Evolutionary conservation across 2,113 vertebrate species (phyloP).

Genomic region (Pogona vitticeps): DNA sequence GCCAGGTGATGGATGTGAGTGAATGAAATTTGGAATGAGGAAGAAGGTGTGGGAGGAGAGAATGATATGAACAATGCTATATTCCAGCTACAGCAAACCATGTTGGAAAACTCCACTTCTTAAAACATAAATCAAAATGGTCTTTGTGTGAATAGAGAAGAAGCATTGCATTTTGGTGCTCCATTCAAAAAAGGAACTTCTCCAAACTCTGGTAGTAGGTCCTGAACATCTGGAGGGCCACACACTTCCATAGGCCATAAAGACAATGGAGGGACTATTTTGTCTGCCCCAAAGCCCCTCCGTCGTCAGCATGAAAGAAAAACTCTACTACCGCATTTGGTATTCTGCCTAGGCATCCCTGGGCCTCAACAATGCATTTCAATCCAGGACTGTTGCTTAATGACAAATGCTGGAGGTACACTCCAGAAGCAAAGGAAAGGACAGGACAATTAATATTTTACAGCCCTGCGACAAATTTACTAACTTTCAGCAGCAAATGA

Average conservation of each 20-base stretch:
- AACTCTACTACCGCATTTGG: conserved; percentile 37
- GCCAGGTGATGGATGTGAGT: background rate
- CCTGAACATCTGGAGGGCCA: no score
- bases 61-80: background rate
- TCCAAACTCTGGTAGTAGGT: no score
- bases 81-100: no score
- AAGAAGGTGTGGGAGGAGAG: background rate
- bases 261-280: background rate
- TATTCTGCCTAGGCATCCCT: conserved; percentile 26
- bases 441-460: conserved; percentile 28
- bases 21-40: background rate
- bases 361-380: conserved; percentile 38
- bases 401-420: conserved; percentile 11
- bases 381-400: background rate
- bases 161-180: no score
- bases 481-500: conserved; percentile 39
- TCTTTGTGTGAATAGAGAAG: no score
- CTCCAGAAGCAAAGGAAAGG: conserved; percentile 28
- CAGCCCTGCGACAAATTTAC: conserved; percentile 32
- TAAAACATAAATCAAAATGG: no score
- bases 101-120: no score
- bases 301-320: conserved; percentile 30
- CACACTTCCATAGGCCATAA: background rate
- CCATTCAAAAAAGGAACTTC: no score
- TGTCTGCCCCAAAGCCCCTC: background rate